Evolutionary conservation across 2,113 vertebrate genomes (phyloP), one percentile per base, ranked within the genome.

Genomic region (Poeciliopsis occidentalis): DNA sequence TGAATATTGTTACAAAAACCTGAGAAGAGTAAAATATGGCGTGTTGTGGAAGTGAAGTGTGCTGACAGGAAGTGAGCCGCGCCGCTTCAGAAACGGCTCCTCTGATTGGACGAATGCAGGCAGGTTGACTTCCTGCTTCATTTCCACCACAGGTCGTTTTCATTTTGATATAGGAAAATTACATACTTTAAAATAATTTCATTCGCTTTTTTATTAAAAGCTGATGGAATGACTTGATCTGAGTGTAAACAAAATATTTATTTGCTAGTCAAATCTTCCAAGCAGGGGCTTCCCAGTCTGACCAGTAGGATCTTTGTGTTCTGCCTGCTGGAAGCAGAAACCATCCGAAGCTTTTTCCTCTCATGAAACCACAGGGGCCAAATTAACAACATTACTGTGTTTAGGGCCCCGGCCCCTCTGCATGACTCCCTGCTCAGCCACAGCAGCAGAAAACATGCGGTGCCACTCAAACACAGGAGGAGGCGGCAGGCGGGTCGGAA

Each of bases 381-480:
- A 77, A 74, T 78, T 61, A 82, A 64, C 79, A 69, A 3, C 29
- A 17, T 76, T 66, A 57, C 54, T 47, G 44, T 47, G 44, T 47
- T 15, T 47, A 19, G 17, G 17, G 17, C 44, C 44, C 71, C 76
- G 67, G 69, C 74, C 69, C 31, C 69, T 65, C 79, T 77, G 60
- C 69, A 29, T 66, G 77, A 68, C 41, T 13, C 71, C 76, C 72
- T 69, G 78, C 72, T 70, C 60, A 67, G 73, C 29, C 64, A 76
- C 68, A 78, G 37, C 37, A 74, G 17, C 69, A 78, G 47, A 82
- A 81, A 83, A 85, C 87, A 87, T 88, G 82, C 84, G 80, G 67
- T 67, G 62, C 60, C 80, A 79, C 62, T 82, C 71, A 60, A 60
- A 79, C 81, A 78, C 83, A 79, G 85, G 67, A 81, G 86, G 85